Base-by-base conservation (phyloP, 64 coral and sea anemone genomes). In the Stylophora pistillata region DNA sequence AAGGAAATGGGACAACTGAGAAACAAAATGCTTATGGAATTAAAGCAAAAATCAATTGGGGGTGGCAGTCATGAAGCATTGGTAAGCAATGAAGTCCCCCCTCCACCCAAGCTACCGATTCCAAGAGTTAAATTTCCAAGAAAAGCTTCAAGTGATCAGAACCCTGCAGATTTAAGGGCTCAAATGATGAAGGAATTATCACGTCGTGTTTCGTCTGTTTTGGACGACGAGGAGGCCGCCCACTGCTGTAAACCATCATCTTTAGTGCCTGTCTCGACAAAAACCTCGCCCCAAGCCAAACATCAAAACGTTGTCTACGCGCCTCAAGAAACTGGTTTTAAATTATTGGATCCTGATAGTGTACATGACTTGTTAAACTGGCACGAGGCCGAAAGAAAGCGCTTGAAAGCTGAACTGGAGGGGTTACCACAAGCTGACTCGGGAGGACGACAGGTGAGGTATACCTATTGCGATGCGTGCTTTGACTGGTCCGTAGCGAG, bases 181-280 rank as follows among this genome's bases (percentile, higher is more conserved):
- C 53, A 86, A 81, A 81, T 93, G 76, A 79, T 88, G 29, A 88
- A 93, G 14, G 86, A 93, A 17, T 27, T 93, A 65, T 72, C 15
- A 25, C 80, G 80, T 5, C 80, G 80, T 54, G 80, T 84, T 84
- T 84, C 80, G 18, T 53, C 30, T 23, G 9, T 27, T 15, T 20
- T 21, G 9, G 37, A 53, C 16, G 37, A 84, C 23, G 80, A 70
- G 14, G 62, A 68, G n/a, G 12, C 23, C 10, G 20, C 16, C 11
- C 60, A 53, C 17, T 84, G 80, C 80, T 84, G 53, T 53, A 84
- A 47, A 33, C 80, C 80, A 2, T 84, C 80, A 13, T 47, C 80
- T 70, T 62, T 84, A 53, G 34, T 84, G 14, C 80, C 80, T 26
- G 33, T 53, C 3, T 27, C 53, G 2, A 69, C 62, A 84, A 70